Evolutionary conservation across 1,140 invertebrate genomes (phyloP), one percentile per base, ranked within the genome.

Genomic region (Apis laboriosa): DNA sequence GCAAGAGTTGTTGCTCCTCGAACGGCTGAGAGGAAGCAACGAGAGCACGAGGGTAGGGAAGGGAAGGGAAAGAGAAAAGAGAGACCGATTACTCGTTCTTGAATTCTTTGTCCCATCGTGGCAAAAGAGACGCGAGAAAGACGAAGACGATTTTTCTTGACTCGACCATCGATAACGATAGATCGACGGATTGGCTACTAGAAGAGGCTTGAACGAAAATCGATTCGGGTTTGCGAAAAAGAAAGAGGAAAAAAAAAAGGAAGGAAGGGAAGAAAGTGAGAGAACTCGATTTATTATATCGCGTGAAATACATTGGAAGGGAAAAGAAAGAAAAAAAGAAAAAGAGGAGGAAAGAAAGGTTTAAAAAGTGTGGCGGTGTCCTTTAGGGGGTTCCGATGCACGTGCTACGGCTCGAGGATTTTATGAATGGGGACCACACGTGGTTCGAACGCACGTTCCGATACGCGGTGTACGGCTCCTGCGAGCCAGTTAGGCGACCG

Each of bases 401-500:
- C 87, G 87, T 88, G 87, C 77, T 80, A 77, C 64, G 77, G 64
- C 67, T 79, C 77, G 75, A 81, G 67, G 81, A 84, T 88, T 89
- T 89, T 89, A 88, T 89, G 88, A 89, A 89, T 89, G 88, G 88
- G 74, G 84, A 84, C 87, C 88, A 88, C 88, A 86, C 88, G 88
- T 88, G 88, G 88, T 86, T 86, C 84, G 84, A 88, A 88, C 88
- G 87, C 73, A 75, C 60, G 82, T 56, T 77, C 51, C 87, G 86
- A 88, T 88, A 88, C 84, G 81, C 86, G 74, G 84, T 58, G 72
- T 85, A 87, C 78, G 80, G 77, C 80, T 86, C 77, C 83, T 85
- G 79, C 84, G 77, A 87, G 84, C 77, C 83, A 78, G 82, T 81
- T 84, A 81, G 80, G 68, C 77, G 83, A 77, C 85, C 74, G 85